Percentiles rank a stretch among this genome's conserved stretches.
These are phyloP conservation scores for Spizella passerina DNA, from an alignment of 2,797 vertebrate species.

Conservation along the genomic window DNA sequence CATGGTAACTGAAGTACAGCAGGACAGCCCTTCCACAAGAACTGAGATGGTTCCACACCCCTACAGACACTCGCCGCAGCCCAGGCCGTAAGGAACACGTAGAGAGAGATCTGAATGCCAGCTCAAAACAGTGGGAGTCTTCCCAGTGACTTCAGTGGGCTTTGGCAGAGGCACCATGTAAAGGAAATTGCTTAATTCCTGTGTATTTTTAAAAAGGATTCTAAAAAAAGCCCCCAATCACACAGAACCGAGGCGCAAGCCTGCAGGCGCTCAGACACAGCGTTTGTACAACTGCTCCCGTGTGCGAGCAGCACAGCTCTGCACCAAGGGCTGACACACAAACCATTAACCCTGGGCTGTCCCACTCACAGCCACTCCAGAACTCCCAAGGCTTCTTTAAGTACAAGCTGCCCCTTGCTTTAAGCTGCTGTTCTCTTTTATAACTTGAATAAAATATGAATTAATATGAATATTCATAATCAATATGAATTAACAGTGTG, in stretches of 20 bases:
- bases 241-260: neutral
- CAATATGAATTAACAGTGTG: neutral
- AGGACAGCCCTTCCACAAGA: neutral
- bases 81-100: neutral
- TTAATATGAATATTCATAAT: neutral
- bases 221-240: neutral
- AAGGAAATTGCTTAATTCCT: conserved; percentile 41
- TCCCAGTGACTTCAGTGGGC: conserved; percentile 35
- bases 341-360: neutral
- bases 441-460: neutral
- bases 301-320: neutral
- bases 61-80: neutral
- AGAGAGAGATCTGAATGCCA: neutral
- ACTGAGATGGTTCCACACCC: neutral
- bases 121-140: conserved; percentile 23
- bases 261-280: neutral
- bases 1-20: neutral
- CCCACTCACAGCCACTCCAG: neutral
- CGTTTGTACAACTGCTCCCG: neutral
- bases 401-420: neutral
- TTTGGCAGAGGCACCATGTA: conserved; percentile 3
- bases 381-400: neutral
- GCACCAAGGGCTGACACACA: neutral
- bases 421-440: neutral
- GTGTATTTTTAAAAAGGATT: conserved; percentile 37